Conservation (phyloP, 1,140 invertebrate species). For the Oreohelix idahoensis region DNA sequence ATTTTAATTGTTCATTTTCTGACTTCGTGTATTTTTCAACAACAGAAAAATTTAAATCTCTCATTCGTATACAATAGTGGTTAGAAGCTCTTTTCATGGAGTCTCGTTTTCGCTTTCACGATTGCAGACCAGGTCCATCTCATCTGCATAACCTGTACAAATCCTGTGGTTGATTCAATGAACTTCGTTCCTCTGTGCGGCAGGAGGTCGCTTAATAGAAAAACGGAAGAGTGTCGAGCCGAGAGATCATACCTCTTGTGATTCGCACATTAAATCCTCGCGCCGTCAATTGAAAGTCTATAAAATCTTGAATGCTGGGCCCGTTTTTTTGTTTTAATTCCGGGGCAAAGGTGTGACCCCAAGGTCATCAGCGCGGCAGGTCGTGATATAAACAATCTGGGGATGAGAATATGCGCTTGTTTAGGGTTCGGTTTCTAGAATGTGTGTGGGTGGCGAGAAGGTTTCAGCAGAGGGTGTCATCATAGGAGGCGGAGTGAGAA, state of each 20-base stretch:
- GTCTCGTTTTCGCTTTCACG: background rate
- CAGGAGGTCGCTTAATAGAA: background rate
- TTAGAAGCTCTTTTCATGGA: background rate
- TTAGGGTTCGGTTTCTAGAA: background rate
- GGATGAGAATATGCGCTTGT: background rate
- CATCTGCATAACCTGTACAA: background rate
- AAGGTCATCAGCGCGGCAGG: conserved; percentile 4
- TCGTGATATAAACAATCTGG: background rate
- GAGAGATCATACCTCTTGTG: background rate
- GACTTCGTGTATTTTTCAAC: too few species aligned
- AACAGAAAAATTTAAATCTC: too few species aligned
- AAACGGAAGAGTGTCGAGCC: background rate
- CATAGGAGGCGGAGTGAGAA: too few species aligned
- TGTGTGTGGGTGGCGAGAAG: background rate
- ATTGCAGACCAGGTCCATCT: background rate
- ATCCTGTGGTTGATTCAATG: background rate
- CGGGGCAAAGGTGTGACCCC: background rate
- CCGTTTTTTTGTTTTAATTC: conserved; percentile 10
- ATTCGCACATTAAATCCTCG: background rate
- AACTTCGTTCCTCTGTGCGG: background rate
- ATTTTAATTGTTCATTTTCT: too few species aligned
- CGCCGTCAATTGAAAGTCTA: background rate
- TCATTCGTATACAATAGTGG: too few species aligned
- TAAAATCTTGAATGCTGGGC: conserved; percentile 1
- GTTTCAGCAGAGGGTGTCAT: too few species aligned